Conservation (phyloP, 2,888 invertebrate genomes). For the Nezara viridula region DNA sequence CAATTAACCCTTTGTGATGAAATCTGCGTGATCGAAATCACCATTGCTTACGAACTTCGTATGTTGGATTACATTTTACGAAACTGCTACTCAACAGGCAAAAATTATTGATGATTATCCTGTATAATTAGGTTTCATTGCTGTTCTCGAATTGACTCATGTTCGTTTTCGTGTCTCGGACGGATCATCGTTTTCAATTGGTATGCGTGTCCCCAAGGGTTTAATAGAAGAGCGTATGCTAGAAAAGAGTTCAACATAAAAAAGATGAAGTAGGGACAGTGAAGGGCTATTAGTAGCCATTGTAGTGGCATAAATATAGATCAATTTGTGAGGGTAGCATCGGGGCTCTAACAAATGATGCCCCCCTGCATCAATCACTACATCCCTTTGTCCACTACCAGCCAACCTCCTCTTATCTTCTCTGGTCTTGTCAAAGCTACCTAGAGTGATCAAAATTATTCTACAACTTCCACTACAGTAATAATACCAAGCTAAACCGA, state of each 20-base stretch:
- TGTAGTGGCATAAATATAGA: conserved; percentile 39
- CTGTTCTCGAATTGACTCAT: neutral
- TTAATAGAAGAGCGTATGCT: neutral
- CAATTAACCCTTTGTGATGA: too few species aligned
- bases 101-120: too few species aligned
- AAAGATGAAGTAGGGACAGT: conserved; percentile 18
- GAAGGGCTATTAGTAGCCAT: conserved; percentile 43
- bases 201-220: neutral
- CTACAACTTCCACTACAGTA: too few species aligned
- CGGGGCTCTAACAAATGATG: conserved; percentile 37
- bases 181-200: conserved; percentile 3
- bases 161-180: neutral
- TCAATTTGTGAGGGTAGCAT: conserved; percentile 25
- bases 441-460: neutral
- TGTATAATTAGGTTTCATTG: neutral
- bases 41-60: too few species aligned
- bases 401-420: neutral
- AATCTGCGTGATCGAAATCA: too few species aligned
- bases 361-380: conserved; percentile 40
- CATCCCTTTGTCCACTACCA: neutral
- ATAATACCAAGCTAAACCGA: too few species aligned
- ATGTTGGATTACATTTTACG: too few species aligned
- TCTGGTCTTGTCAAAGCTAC: neutral
- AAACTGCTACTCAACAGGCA: too few species aligned
- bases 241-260: neutral